These are phyloP conservation scores for Lethrus apterus DNA, from an alignment of 1,140 invertebrate species.

Conservation along the genomic window DNA sequence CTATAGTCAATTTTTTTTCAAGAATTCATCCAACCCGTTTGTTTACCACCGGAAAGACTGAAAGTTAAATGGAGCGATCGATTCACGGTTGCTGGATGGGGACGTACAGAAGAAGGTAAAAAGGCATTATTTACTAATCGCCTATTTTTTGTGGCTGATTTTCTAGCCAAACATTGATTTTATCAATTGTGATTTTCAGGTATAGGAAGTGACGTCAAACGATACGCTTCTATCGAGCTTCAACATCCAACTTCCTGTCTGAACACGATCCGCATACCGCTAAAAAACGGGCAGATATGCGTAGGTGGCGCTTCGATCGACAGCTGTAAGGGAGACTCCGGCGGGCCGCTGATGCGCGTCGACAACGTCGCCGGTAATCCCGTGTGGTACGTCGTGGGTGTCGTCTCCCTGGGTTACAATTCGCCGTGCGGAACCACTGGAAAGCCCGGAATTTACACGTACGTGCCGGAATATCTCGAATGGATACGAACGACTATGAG, in stretches of 20 bases:
- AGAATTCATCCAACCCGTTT: slow-evolving; percentile 17
- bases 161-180: neutral
- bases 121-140: neutral
- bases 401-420: slow-evolving; percentile 50
- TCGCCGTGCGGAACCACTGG: slow-evolving; percentile 40
- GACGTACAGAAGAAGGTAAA: slow-evolving; percentile 13
- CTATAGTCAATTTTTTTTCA: too few species aligned
- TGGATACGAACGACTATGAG: slow-evolving; percentile 43
- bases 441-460: slow-evolving; percentile 52
- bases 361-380: slow-evolving; percentile 17
- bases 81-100: slow-evolving; percentile 12
- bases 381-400: slow-evolving; percentile 38
- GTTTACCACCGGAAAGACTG: neutral
- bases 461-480: slow-evolving; percentile 46
- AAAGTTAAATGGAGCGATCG: neutral
- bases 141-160: too few species aligned
- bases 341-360: slow-evolving; percentile 45
- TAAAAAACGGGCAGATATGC: slow-evolving; percentile 37
- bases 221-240: neutral
- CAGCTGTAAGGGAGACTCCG: slow-evolving; percentile 51
- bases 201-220: neutral
- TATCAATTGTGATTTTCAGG: neutral
- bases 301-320: slow-evolving; percentile 41
- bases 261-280: neutral
- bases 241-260: neutral